Evolutionary conservation across 2,797 vertebrate species (phyloP).

Genomic region (Phataginus tetradactyla): DNA sequence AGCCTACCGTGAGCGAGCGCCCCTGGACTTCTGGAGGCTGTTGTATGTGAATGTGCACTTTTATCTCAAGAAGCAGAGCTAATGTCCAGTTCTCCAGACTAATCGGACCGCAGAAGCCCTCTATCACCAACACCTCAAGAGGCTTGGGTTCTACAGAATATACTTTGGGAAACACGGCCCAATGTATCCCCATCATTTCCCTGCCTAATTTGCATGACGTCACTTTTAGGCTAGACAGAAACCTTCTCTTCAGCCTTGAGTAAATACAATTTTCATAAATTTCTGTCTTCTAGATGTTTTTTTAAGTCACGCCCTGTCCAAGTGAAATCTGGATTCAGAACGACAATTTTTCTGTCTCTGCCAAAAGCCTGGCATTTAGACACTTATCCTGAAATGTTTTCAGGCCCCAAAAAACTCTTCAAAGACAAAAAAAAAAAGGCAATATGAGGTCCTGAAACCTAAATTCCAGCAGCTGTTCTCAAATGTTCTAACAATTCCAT

Average conservation of each 20-base stretch:
- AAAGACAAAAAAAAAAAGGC: slow-evolving; percentile 30
- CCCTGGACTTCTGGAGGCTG: neutral
- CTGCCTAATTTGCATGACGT: slow-evolving; percentile 52
- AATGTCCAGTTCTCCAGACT: neutral
- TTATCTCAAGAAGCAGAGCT: neutral
- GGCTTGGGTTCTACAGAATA: neutral
- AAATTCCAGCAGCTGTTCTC: neutral
- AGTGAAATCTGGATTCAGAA: slow-evolving; percentile 61
- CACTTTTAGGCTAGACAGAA: slow-evolving; percentile 66
- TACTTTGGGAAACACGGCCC: neutral
- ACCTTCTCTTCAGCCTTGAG: slow-evolving; percentile 53
- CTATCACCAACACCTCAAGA: neutral
- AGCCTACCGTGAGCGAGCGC: neutral
- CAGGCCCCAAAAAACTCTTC: slow-evolving; percentile 12
- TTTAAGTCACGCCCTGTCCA: slow-evolving; percentile 59
- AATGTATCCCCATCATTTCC: neutral
- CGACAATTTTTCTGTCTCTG: slow-evolving; percentile 62
- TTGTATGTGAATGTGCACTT: neutral
- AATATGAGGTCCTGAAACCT: slow-evolving; percentile 35
- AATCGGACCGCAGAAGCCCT: neutral
- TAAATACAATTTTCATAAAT: slow-evolving; percentile 68
- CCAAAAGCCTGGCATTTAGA: slow-evolving; percentile 45
- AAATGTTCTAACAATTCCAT: neutral
- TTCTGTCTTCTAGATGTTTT: slow-evolving; percentile 69
- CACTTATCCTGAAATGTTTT: slow-evolving; percentile 62